Evolutionary conservation across 2,888 invertebrate genomes (phyloP), one percentile per base, ranked within the genome.

Genomic region (Chymomyza fuscimana): DNA sequence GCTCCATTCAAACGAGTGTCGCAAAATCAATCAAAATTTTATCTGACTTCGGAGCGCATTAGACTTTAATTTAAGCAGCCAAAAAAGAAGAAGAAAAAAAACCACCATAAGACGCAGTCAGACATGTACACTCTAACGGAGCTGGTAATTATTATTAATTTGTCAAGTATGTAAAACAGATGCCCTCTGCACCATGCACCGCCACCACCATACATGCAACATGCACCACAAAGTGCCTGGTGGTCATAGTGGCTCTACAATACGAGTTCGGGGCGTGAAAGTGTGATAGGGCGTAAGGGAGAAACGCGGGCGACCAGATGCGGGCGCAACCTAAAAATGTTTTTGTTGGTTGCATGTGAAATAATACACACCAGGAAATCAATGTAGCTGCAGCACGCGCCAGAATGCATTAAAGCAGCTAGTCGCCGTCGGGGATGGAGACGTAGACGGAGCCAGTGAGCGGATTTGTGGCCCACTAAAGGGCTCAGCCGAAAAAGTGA

Each of bases 161-260:
- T 85, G 85, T 87, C 87, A 85, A 87, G 87, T 82, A 85, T 87
- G 80, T 82, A 85, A 87, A 87, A 82, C 83, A 87, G 87, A 87
- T 84, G 84, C 82, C 79, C 81, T 67, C 29, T 72, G 77, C 73
- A 46, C 40, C 40, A 40, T 40, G 40, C 32, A 32, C 32, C 32
- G 6, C 5, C 10, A 40, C 40, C 40, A 46, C 40, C 40, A 46
- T 46, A 12, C 40, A 46, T 46, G 40, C 40, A 46, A 46, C 40
- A 46, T 46, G 40, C 40, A 46, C 40, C 40, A 46, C 40, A 46
- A 46, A 46, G 40, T 46, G 40, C 12, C 40, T 46, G 40, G 40
- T 46, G 40, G 40, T 46, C 40, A 46, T 46, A 32, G 9, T 10
- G 10, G 40, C 40, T 12, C 0, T 46, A 46, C 12, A 12, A 46